These are phyloP conservation scores for Xanthorhoe spadicearia DNA, from an alignment of 2,888 invertebrate species.

Conservation along the genomic window DNA sequence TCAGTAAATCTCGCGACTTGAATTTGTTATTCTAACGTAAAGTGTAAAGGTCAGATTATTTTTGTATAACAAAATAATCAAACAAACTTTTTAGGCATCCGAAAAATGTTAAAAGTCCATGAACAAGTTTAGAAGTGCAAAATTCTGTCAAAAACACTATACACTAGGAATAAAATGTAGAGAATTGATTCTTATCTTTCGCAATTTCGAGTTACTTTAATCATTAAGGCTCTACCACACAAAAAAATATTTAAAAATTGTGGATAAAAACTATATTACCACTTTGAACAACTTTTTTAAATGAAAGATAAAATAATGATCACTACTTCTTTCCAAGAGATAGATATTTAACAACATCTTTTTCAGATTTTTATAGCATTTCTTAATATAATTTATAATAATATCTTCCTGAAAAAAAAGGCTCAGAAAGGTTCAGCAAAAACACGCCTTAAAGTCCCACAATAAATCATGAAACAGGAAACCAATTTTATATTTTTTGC, in stretches of 20 bases:
- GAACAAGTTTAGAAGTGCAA: background rate
- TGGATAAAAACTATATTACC: too few relatives aligned
- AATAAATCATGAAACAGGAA: conserved; percentile 20
- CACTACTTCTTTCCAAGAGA: too few relatives aligned
- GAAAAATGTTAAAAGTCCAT: background rate
- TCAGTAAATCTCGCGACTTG: conserved; percentile 23
- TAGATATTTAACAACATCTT: too few relatives aligned
- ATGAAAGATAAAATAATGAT: too few relatives aligned
- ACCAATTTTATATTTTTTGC: conserved; percentile 11
- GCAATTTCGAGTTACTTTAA: background rate
- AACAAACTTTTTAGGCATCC: conserved; percentile 18
- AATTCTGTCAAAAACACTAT: background rate
- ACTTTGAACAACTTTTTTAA: too few relatives aligned
- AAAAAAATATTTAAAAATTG: too few relatives aligned
- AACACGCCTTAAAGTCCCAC: background rate
- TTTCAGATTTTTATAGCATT: too few relatives aligned
- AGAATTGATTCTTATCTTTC: background rate
- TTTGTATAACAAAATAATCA: conserved; percentile 35
- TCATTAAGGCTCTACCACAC: too few relatives aligned
- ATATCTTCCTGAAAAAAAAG: background rate
- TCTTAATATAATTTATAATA: too few relatives aligned
- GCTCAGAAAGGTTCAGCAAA: background rate
- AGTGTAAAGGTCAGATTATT: conserved; percentile 35
- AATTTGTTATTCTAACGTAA: conserved; percentile 16
- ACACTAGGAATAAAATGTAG: background rate